A percentile compares a stretch with the other conserved stretches of the same genome.
These are phyloP conservation scores for Molossus molossus DNA, from an alignment of 2,797 vertebrate genomes.

Conservation along the genomic window DNA sequence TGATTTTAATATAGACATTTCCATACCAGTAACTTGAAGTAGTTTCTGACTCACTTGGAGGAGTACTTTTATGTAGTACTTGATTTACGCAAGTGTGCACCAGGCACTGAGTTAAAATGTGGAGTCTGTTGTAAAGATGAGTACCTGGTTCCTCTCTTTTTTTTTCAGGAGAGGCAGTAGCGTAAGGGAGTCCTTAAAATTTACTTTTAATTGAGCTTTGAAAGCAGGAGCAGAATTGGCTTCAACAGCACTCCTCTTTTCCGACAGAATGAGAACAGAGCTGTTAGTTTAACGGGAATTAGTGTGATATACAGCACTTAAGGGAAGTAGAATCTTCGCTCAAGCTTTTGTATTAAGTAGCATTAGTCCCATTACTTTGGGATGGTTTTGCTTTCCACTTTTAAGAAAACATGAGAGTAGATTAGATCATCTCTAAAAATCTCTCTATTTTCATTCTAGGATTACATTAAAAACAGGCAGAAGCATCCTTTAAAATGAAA, in stretches of 20 bases:
- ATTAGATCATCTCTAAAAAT: background rate
- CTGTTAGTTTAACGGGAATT: background rate
- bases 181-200: background rate
- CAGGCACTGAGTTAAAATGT: background rate
- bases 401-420: background rate
- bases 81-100: background rate
- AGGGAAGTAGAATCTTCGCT: background rate
- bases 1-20: background rate
- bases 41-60: background rate
- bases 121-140: background rate
- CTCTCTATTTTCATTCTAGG: constrained; percentile 52
- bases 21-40: background rate
- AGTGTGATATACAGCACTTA: background rate
- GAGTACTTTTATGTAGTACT: background rate
- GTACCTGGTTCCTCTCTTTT: background rate
- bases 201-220: background rate
- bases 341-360: background rate
- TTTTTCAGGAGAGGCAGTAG: background rate
- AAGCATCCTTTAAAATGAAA: background rate
- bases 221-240: background rate
- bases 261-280: background rate
- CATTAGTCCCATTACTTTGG: background rate
- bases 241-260: background rate
- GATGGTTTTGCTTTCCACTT: background rate
- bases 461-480: background rate